Base-by-base conservation (phyloP, 2,888 invertebrate species). In the Sclerodermus sp. region DNA sequence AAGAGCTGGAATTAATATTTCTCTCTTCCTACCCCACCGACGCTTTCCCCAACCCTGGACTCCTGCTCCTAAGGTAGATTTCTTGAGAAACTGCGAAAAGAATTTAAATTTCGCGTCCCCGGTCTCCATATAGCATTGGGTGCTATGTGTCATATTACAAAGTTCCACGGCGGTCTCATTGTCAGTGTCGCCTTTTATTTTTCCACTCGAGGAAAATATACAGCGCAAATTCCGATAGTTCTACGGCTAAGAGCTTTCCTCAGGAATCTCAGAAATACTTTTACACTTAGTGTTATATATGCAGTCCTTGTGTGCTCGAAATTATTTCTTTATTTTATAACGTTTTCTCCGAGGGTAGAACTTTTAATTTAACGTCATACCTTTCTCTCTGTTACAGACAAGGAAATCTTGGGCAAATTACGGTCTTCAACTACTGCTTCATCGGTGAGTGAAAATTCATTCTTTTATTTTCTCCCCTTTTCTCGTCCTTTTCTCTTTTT, bases 1-100 rank as follows among this genome's bases (percentile, higher is more conserved):
- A 60, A 55, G 57, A 60, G 53, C 53, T 53, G 51, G 58, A 60
- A 63, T 63, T 63, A 63, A 63, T 63, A 62, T 62, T 63, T 62
- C 60, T 60, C n/a, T n/a, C 55, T 53, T 31, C 34, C 34, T 59
- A 51, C 45, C 49, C n/a, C n/a, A n/a, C n/a, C n/a, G n/a, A n/a
- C n/a, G 47, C 44, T 44, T 48, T 18, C 29, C n/a, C 32, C 23
- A 4, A n/a, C 13, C 12, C 23, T 4, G 1, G 12, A 10, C 1
- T 18, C 13, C 17, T 23, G 8, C 16, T 34, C 17, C 37, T 39
- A 39, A 57, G 49, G 50, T 49, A 55, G 55, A 59, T 63, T 53
- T 53, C 46, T 32, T 55, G 34, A 34, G 57, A 60, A 55, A 50
- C 57, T 55, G 60, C 51, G 60, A 60, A 62, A 59, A 62, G 61